A percentile compares a stretch with the other conserved stretches of the same genome.
These are phyloP conservation scores for Folsomia manolachei DNA, from an alignment of 2,888 invertebrate species.

Conservation along the genomic window DNA sequence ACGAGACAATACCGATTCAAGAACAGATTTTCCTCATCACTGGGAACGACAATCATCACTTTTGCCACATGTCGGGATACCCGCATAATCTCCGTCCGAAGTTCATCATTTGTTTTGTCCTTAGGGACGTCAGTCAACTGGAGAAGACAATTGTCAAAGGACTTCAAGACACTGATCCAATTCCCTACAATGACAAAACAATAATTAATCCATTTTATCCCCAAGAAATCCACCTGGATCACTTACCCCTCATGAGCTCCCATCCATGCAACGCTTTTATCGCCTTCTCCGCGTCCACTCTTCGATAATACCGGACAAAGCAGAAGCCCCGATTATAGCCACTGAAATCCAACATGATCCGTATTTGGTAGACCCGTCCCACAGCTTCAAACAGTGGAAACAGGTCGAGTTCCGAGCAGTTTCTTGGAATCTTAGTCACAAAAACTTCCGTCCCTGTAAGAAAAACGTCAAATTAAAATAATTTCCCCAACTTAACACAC, in stretches of 20 bases:
- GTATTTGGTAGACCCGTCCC: constrained; percentile 70
- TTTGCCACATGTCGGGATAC: constrained; percentile 68
- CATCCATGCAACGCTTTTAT: constrained; percentile 65
- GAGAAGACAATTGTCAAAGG: constrained; percentile 77
- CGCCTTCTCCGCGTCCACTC: constrained; percentile 65
- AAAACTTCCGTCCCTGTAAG: constrained; percentile 64
- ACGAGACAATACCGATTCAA: constrained; percentile 82
- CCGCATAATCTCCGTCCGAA: constrained; percentile 61
- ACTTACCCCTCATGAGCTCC: constrained; percentile 63
- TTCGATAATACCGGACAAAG: constrained; percentile 66
- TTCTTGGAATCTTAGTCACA: constrained; percentile 73
- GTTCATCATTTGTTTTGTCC: constrained; percentile 64
- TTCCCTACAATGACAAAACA: constrained; percentile 52
- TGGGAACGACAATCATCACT: constrained; percentile 67
- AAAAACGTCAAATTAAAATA: no score
- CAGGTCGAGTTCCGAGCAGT: constrained; percentile 71
- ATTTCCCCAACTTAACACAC: no score
- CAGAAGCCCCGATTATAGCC: constrained; percentile 77
- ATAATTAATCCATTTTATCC: background rate
- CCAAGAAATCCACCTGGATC: background rate
- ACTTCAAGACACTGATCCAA: constrained; percentile 70
- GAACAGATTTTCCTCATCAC: constrained; percentile 60
- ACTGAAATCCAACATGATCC: constrained; percentile 79
- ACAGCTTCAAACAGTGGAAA: constrained; percentile 66
- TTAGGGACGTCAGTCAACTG: constrained; percentile 74